Base-by-base conservation (phyloP, 2,797 vertebrate genomes). In the Salmo trutta region DNA sequence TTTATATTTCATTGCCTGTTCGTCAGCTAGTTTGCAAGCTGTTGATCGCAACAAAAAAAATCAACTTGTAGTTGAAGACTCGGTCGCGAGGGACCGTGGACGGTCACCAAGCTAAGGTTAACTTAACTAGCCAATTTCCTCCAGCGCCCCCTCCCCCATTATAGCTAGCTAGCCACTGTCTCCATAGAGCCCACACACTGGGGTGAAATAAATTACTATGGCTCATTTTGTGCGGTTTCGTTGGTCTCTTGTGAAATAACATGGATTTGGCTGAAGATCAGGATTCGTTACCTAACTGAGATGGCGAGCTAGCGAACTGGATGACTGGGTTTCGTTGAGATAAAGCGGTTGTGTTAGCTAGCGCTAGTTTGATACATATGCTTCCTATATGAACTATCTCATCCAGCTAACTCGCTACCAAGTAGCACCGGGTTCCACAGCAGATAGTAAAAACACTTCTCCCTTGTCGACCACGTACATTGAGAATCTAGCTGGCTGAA, bases 71-170 rank as follows among this genome's bases (percentile, higher is more conserved):
- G 16, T 41, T 41, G 12, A 36, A 31, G 29, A 29, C 41, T 14
- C 10, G 19, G 66, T 76, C 72, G 65, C 73, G 81, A 85, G 87
- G 79, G 82, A 83, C 82, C 87, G 88, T 89, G 88, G 77, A 74
- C 82, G 79, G 78, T 82, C 77, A 80, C 82, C 80, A 64, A 88
- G 79, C 74, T 75, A 74, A 77, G 77, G 76, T 84, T 41, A 47
- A 14, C 10, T 47, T 73, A 86, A 69, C n/a, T 82, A 82, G 82
- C 75, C 47, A 73, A 53, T 33, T 75, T 83, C 77, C 70, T 82
- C 81, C 80, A 75, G 78, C 88, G 82, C 90, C 81, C 85, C 88
- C 89, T 83, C 79, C 87, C 74, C 79, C 75, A 77, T 73, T 66
- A 82, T 82, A 87, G 82, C 86, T 78, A 10, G 84, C 84, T 77